Base-by-base conservation (phyloP, 2,888 invertebrate species). In the Hirtodrosophila alboralis region DNA sequence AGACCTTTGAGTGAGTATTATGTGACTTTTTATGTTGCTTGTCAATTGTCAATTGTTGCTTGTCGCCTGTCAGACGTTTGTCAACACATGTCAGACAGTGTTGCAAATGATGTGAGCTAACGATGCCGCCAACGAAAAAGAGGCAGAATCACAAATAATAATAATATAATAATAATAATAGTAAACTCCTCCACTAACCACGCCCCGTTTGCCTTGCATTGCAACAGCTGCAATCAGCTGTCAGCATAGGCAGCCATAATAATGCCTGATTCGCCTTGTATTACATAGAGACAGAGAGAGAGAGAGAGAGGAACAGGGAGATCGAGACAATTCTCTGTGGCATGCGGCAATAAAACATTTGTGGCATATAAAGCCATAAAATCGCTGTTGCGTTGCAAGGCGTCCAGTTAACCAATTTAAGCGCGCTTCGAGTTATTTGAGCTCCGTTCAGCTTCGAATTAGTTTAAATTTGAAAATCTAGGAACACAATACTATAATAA, bases 11-110 rank as follows among this genome's bases (percentile, higher is more conserved):
- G 80, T 73, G 67, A 74, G 83, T 83, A 83, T 79, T 79, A 68
- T 74, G 61, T 79, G 62, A 65, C 80, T 76, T 44, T 61, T 43
- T 28, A 33, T 37, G 14, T 9, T 5, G 30, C 1, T 31, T 48
- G 8, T 23, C 34, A 49, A 56, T 59, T 84, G 85, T 84, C 83
- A 79, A 18, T 36, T 48, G 8, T 23, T 33, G 53, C 61, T 56
- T 79, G 84, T 79, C 63, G 76, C 59, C 60, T 84, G 85, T 84
- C 85, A 84, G 69, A 72, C 69, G 68, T 81, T 78, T 78, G 84
- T 81, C 81, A 81, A 80, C 75, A 80, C 69, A 78, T 61, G 70
- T 70, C 71, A 65, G 61, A 44, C 33, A 37, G 47, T 41, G 16
- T 40, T 33, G 40, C 43, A 40, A 56, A 44, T 69, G 71, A 59